Percentiles rank a stretch among this genome's conserved stretches.
These are phyloP conservation scores for Myotis lucifugus DNA, from an alignment of 2,113 vertebrate genomes.

Conservation along the genomic window DNA sequence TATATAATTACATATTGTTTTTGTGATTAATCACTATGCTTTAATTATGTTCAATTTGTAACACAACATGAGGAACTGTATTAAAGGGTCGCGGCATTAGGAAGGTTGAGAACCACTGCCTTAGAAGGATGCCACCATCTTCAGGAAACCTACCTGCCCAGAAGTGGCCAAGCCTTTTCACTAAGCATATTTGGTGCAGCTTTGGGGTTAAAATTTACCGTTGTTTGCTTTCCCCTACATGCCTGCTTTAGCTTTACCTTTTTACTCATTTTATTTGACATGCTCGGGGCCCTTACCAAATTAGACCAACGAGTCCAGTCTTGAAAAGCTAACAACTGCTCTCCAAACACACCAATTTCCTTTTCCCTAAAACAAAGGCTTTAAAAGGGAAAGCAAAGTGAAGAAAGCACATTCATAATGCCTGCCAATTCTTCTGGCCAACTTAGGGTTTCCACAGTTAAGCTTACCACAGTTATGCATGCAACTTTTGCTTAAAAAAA, in stretches of 20 bases:
- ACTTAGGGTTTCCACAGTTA: not conserved
- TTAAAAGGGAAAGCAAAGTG: slow-evolving; percentile 70
- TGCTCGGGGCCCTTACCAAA: slow-evolving; percentile 71
- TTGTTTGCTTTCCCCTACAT: not conserved
- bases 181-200: not conserved
- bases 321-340: slow-evolving; percentile 73
- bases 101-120: too few relatives aligned
- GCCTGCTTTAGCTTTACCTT: not conserved
- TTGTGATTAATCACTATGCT: too few relatives aligned
- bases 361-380: slow-evolving; percentile 77
- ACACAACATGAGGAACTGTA: too few relatives aligned
- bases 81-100: too few relatives aligned
- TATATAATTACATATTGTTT: too few relatives aligned
- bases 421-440: slow-evolving; percentile 44
- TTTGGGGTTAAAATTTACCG: not conserved
- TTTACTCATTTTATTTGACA: slow-evolving; percentile 33
- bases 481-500: not conserved
- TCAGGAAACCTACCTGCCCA: not conserved
- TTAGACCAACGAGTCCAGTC: slow-evolving; percentile 72
- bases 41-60: too few relatives aligned
- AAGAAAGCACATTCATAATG: not conserved
- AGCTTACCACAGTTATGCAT: not conserved
- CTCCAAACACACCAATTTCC: slow-evolving; percentile 79
- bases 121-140: too few relatives aligned
- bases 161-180: not conserved